These are phyloP conservation scores for Cygnus buccinator DNA, from an alignment of 2,113 vertebrate species.

Conservation along the genomic window DNA sequence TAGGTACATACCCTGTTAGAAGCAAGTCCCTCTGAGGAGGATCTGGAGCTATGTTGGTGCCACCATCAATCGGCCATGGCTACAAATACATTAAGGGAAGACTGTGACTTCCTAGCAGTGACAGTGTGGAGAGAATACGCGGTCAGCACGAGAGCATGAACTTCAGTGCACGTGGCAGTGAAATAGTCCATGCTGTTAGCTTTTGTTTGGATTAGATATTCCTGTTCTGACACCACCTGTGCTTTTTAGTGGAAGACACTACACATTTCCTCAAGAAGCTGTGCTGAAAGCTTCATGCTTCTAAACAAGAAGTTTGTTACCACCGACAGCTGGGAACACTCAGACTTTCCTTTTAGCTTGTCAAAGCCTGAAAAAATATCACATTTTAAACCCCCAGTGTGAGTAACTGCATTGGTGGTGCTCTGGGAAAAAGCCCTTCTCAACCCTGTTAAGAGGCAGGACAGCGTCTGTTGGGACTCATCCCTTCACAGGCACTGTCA, in stretches of 20 bases:
- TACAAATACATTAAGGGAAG: slow-evolving; percentile 62
- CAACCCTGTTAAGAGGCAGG: neutral
- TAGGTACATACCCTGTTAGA: slow-evolving; percentile 89
- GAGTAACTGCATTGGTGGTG: neutral
- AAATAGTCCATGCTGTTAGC: neutral
- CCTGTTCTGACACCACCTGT: slow-evolving; percentile 35
- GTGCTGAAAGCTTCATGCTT: neutral
- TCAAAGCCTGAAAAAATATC: neutral
- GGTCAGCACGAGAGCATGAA: slow-evolving; percentile 26
- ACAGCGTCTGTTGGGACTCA: neutral
- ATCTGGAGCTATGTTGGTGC: slow-evolving; percentile 87
- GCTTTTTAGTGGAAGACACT: neutral
- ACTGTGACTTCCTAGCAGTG: neutral
- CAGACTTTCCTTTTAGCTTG: slow-evolving; percentile 1
- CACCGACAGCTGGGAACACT: slow-evolving; percentile 21
- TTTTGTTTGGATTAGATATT: slow-evolving; percentile 39
- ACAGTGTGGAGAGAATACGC: neutral
- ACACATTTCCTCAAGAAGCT: slow-evolving; percentile 12
- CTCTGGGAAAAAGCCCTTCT: slow-evolving; percentile 15
- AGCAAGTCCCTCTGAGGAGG: slow-evolving; percentile 95
- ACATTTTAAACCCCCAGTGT: neutral
- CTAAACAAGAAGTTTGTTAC: neutral
- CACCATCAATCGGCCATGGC: slow-evolving; percentile 94
- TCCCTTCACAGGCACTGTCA: neutral
- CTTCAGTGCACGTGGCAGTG: slow-evolving; percentile 15